Conservation (phyloP, 2,113 vertebrate species). For the Entelurus aequoreus region DNA sequence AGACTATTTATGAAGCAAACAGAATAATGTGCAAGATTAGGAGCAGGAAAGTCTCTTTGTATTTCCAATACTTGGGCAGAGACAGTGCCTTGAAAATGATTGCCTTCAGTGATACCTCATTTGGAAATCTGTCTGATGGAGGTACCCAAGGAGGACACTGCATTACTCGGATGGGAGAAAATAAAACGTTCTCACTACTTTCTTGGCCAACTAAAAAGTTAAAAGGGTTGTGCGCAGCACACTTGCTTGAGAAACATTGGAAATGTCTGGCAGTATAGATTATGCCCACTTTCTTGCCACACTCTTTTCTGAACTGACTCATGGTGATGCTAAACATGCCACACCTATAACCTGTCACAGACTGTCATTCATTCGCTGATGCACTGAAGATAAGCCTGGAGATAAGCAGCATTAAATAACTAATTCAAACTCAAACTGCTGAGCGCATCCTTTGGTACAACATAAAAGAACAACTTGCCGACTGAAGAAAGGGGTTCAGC, state of each 20-base stretch:
- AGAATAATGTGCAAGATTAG: neutral
- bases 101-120: conserved; percentile 18
- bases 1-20: neutral
- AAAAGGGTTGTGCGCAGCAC: neutral
- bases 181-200: neutral
- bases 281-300: neutral
- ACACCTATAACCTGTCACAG: neutral
- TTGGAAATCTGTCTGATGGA: neutral
- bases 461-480: too few species aligned
- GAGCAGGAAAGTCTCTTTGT: neutral
- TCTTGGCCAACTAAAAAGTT: neutral
- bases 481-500: too few species aligned
- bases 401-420: neutral
- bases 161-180: neutral
- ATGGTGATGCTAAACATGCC: neutral
- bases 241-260: neutral
- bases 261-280: neutral
- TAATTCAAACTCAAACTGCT: neutral
- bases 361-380: neutral
- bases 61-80: too few species aligned
- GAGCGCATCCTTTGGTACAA: too few species aligned
- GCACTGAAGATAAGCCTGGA: neutral
- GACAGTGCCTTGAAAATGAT: neutral
- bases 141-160: neutral
- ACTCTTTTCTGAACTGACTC: neutral